Evolutionary conservation across 2,113 vertebrate genomes (phyloP), one percentile per base, ranked within the genome.

Genomic region (Canis aureus): DNA sequence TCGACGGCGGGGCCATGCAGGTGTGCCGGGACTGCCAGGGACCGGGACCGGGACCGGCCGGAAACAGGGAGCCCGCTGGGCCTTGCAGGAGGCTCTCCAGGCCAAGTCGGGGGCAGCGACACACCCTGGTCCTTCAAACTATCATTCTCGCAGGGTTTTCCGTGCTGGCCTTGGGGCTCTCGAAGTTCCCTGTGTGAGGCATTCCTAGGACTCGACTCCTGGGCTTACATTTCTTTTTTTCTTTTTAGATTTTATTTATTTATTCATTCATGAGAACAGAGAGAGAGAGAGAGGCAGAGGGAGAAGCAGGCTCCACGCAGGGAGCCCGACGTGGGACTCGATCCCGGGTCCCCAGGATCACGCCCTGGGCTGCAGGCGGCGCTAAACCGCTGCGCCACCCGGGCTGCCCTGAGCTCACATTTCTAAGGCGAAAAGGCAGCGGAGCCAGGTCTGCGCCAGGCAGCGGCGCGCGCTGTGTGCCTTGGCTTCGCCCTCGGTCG

Each of bases 41-140:
- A 9, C 27, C 89, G 3, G 79, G 49, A 9, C 27, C 89, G 3
- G 64, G 3, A 55, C 3, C 27, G 53, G 79, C 38, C 81, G 15
- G 82, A 73, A 69, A 60, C 1, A n/a, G 71, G 64, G 35, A 80
- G 79, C n/a, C 23, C 10, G 19, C 22, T 0, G 32, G 60, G 66
- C n/a, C 29, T 69, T 76, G 27, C 13, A 11, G 71, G 66, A 8
- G 74, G 69, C 76, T n/a, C 23, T 85, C 12, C 3, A 67, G 86
- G 57, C 82, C 16, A 25, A 13, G 81, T 53, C 89, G 57, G 96
- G 1, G 90, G 92, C 62, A 84, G 89, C 67, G 74, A 96, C 94
- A 60, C 66, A 12, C 67, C 51, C 55, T 60, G 57, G 82, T 12
- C 51, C 96, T 71, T 22, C 55, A 43, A 32, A 64, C 69, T 67